Conservation (phyloP, 2,797 vertebrate genomes). For the Coendou prehensilis region DNA sequence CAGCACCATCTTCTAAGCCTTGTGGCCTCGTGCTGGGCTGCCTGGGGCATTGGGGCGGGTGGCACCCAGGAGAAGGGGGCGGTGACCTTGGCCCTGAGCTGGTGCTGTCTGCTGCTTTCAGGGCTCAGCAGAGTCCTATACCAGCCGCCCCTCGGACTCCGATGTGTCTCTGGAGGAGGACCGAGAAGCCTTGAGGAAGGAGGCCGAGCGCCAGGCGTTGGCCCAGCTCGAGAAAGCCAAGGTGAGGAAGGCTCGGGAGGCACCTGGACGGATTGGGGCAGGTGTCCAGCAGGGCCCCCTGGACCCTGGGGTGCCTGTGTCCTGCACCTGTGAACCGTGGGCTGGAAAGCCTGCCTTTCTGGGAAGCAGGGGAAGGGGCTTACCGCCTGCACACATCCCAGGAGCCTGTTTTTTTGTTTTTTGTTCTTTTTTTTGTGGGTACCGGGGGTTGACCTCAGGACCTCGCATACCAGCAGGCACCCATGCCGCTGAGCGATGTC, state of each 20-base stretch:
- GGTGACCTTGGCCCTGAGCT: background rate
- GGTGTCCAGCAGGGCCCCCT: background rate
- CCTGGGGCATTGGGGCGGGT: background rate
- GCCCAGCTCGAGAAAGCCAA: conserved; percentile 99
- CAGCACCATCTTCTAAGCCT: background rate
- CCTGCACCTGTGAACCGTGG: background rate
- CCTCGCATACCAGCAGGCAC: too few species aligned
- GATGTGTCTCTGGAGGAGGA: conserved; percentile 99
- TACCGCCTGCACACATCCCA: background rate
- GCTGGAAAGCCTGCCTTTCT: background rate
- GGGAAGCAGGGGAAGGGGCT: background rate
- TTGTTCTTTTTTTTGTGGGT: too few species aligned
- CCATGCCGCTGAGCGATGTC: too few species aligned
- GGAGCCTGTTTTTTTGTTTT: background rate
- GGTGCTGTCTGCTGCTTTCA: conserved; percentile 80
- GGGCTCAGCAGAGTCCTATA: conserved; percentile 99
- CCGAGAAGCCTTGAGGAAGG: conserved; percentile 96
- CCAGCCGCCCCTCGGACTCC: conserved; percentile 98
- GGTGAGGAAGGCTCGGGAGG: conserved; percentile 87
- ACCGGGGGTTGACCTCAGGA: too few species aligned
- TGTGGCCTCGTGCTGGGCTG: background rate
- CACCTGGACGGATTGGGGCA: background rate
- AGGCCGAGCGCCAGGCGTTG: conserved; percentile 97
- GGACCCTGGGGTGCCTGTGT: background rate
- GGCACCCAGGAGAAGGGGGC: background rate